Evolutionary conservation across 2,797 vertebrate genomes (phyloP), one percentile per base, ranked within the genome.

Genomic region (Diplodus puntazzo): DNA sequence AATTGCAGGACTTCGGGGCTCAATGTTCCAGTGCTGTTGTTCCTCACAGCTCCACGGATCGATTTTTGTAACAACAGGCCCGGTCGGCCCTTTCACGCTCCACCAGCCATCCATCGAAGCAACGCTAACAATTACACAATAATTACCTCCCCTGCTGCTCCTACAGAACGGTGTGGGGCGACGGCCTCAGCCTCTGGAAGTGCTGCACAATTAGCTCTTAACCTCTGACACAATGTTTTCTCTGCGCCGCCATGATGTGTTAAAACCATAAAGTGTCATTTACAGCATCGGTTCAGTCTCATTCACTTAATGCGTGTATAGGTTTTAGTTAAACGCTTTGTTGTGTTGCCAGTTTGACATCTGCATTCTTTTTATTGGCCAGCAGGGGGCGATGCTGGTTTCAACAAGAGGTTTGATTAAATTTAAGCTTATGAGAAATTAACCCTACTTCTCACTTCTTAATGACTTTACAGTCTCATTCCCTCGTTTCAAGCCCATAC

Each of bases 111-210:
- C 72, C 65, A 18, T 50, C 27, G n/a, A 79, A 45, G 72, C 81
- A 86, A 88, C 82, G 80, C 86, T 62, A 88, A 91, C 87, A 88
- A 88, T 89, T 87, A 90, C 80, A 89, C 80, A 86, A 68, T 77
- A 80, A 89, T 86, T 45, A 72, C 58, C 25, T 30, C 69, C 80
- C 77, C 58, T 65, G 73, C 73, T 72, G 76, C 76, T 71, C 53
- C 46, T 4, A 0, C 46, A 39, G 66, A 71, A 50, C 42, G 4
- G 11, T 0, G 25, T 4, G n/a, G 27, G 43, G 5, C 16, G n/a
- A 20, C 65, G 1, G 73, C 69, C 48, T 45, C 66, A 0, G 60
- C 48, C 80, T 79, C 59, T 68, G 70, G 55, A 75, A 50, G 53
- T 42, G 71, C 74, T 55, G 61, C 75, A 57, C 70, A 62, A 74